Conservation (phyloP, 2,113 vertebrate species). For the Mastomys natalensis region DNA sequence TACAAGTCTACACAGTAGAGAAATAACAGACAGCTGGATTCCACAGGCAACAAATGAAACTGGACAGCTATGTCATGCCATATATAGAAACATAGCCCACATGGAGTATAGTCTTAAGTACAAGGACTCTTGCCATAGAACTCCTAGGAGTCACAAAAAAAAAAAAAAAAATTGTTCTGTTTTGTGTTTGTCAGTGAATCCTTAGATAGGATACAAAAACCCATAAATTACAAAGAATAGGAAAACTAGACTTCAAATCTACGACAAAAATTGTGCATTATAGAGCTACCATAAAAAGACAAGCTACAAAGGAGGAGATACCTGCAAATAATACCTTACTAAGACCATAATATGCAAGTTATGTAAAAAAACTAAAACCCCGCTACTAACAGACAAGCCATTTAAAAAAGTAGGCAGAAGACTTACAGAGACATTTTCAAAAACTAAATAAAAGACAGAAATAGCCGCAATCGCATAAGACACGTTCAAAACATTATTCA, state of each 20-base stretch:
- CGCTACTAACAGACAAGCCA: not conserved
- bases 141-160: not conserved
- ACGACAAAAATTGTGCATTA: not conserved
- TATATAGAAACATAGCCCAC: not conserved
- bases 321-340: not conserved
- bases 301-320: not conserved
- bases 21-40: not conserved
- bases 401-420: not conserved
- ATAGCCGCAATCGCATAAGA: not conserved
- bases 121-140: not conserved
- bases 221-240: not conserved
- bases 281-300: not conserved
- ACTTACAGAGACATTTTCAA: not conserved
- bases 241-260: not conserved
- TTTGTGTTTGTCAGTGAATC: not conserved
- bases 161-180: not conserved
- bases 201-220: not conserved
- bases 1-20: not conserved
- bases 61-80: not conserved
- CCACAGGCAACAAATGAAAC: not conserved
- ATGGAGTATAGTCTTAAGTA: not conserved
- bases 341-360: not conserved
- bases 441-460: constrained; percentile 11
- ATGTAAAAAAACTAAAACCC: not conserved
- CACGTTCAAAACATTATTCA: not conserved